Conservation (phyloP, 2,113 vertebrate species). For the Siniperca chuatsi region DNA sequence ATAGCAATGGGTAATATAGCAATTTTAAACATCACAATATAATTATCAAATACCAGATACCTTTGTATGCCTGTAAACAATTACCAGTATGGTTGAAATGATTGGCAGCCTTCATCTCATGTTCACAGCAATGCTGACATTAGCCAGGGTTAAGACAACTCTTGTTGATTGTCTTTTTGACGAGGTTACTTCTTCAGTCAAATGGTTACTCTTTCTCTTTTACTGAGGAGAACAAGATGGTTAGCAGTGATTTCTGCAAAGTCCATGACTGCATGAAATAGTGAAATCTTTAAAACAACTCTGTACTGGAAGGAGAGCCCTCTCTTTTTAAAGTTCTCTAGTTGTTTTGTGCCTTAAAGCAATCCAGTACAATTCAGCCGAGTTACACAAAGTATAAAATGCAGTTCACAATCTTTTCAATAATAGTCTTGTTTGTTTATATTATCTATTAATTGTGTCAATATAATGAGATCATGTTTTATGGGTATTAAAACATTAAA, state of each 20-base stretch:
- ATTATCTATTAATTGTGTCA: background rate
- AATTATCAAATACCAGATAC: background rate
- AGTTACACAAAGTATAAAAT: background rate
- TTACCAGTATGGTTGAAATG: background rate
- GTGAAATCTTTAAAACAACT: background rate
- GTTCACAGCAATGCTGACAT: background rate
- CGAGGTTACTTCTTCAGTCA: background rate
- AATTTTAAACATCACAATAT: background rate
- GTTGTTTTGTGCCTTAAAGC: background rate
- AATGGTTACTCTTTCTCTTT: background rate
- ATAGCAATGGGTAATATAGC: background rate
- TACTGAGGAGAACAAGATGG: background rate
- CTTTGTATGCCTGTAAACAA: background rate
- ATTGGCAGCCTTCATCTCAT: background rate
- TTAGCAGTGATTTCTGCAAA: background rate
- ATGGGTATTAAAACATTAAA: conserved; percentile 30
- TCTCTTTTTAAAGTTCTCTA: background rate
- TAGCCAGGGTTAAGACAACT: background rate
- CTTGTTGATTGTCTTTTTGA: background rate
- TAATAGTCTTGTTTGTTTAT: background rate
- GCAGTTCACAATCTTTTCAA: background rate
- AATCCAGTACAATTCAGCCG: background rate
- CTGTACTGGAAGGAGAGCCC: background rate
- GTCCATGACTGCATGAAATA: background rate
- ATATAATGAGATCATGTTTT: conserved; percentile 2